These are phyloP conservation scores for Sinocyclocheilus grahami DNA, from an alignment of 2,113 vertebrate species.

Conservation along the genomic window DNA sequence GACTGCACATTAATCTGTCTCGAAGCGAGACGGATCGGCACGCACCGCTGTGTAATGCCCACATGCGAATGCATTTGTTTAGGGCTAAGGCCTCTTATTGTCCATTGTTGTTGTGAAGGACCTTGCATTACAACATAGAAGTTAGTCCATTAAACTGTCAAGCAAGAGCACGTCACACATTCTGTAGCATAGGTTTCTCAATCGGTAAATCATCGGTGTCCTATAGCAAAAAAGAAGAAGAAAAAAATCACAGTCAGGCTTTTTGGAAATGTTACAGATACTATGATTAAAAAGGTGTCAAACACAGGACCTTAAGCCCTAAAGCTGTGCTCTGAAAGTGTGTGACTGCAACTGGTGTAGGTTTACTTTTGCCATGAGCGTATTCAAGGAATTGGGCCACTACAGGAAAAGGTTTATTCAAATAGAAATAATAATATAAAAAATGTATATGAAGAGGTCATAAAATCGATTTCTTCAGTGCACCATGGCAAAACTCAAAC, in stretches of 20 bases:
- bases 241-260: background rate
- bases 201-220: background rate
- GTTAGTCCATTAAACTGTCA: background rate
- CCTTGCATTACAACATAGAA: slow-evolving; percentile 1
- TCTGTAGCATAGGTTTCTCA: background rate
- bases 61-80: background rate
- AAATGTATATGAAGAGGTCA: background rate
- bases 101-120: background rate
- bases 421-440: background rate
- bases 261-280: background rate
- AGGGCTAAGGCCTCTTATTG: background rate
- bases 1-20: background rate
- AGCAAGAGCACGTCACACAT: background rate
- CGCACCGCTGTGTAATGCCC: background rate
- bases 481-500: background rate
- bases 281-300: background rate
- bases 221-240: background rate
- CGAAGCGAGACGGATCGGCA: background rate
- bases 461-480: background rate
- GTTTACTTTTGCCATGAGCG: background rate
- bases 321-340: background rate
- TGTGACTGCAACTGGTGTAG: background rate
- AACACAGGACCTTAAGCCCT: background rate
- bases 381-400: background rate
- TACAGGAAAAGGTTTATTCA: background rate